Base-by-base conservation (phyloP, 1,140 invertebrate species). In the Archivesica marissinica region DNA sequence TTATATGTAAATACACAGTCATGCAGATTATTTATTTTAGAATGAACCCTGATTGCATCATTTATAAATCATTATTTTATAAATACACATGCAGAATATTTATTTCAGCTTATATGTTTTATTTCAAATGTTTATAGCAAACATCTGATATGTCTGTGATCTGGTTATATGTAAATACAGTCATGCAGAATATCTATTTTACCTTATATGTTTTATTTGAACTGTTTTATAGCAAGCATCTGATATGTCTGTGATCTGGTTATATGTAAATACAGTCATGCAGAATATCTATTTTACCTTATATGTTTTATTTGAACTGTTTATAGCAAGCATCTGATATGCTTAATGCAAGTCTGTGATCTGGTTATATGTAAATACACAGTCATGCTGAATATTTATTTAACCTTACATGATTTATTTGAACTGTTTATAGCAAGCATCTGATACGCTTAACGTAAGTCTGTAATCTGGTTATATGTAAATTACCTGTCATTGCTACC, bases 401-500 rank as follows among this genome's bases (percentile, higher is more conserved):
- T 50, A 50, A 11, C 44, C 44, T 50, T 50, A 11, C 9, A 50
- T 50, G 44, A 50, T 50, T n/a, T 59, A 64, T 64, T 4, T 4
- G 17, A 64, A 35, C 33, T 6, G 13, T 35, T 38, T 23, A 38
- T 78, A 78, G 76, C 76, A 78, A 78, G 76, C 76, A 0, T 78
- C 76, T 44, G 76, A 66, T n/a, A 80, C 56, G 41, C 61, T 68
- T 4, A 80, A 66, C 30, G 78, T 80, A 80, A 70, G 78, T 80
- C 30, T 44, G n/a, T 33, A 13, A 23, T 23, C 20, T 50, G 44
- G 20, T 9, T 25, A 52, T 23, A 52, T 52, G 50, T 52, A 52
- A n/a, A 52, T 52, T 52, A 23, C 50, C 23, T 52, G 50, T 20
- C 4, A 20, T 3, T 20, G 50, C 50, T 52, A 52, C 50, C 23